Base-by-base conservation (phyloP, 92 coral and sea anemone species). In the Palythoa grandiflora region DNA sequence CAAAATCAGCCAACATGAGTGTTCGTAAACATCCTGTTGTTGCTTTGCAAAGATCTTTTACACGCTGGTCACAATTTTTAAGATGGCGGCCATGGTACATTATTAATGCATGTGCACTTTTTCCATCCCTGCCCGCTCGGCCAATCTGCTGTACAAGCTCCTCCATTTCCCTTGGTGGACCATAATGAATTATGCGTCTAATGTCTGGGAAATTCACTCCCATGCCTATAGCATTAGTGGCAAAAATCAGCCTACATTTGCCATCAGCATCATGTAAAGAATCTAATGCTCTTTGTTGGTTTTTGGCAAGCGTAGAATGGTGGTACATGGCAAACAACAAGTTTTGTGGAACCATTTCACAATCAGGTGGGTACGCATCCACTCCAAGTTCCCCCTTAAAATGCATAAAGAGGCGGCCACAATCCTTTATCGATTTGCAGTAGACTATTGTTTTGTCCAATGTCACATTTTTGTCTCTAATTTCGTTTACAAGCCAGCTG, bases 221-320 rank as follows among this genome's bases (percentile, higher is more conserved):
- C 94, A 88, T 88, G 39, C 94, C 92, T 83, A 88, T 89, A 36
- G 96, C 94, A 36, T 91, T 91, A 70, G 93, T 79, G 39, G 96
- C 94, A 76, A 93, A 89, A 51, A 93, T 94, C 15, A 93, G 73
- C 39, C 73, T 68, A 68, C 40, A 68, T 21, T 68, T 68, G 37
- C 73, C 73, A 21, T 68, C 38, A 3, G 71, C 35, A 65, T 65
- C 71, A 68, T 68, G 73, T 5, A 68, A 68, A 68, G 73, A 68
- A 28, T 28, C 28, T 28, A 28, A 28, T 28, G 28, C 28, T 28
- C 28, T 28, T 28, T 28, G 28, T 28, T 28, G 28, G 28, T 28
- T 28, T 28, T 28, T 28, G 28, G 28, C 28, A 28, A 28, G 28
- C 28, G 28, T 28, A 28, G 28, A 28, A 28, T 28, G 28, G 28